Evolutionary conservation across 2,888 invertebrate species (phyloP), one percentile per base, ranked within the genome.

Genomic region (Prenolepis imparis): DNA sequence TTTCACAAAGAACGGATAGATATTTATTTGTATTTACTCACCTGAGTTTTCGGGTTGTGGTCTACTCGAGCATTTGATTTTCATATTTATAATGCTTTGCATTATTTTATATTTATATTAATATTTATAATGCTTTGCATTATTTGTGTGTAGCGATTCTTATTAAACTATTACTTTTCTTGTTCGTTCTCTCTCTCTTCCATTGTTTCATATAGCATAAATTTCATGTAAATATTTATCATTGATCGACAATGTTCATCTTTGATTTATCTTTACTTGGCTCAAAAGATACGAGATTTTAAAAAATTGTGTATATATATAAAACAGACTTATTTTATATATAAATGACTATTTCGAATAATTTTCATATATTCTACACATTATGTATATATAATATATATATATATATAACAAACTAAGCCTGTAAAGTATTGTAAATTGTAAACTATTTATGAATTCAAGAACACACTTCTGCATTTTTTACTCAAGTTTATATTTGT

Each of bases 21-120:
- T 91, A 92, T 87, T 91, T 91, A 92, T 92, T 92, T 93, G 89
- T 93, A 91, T 92, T 94, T 94, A 94, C 94, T 94, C 94, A 94
- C 94, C 94, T 94, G 93, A 92, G 12, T n/a, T 87, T 87, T 92
- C 90, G 90, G 90, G 92, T 92, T 93, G 93, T 92, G 91, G 93
- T 92, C 90, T 93, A 93, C 93, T 93, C 93, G 93, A 93, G 90
- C 93, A 90, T 93, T 93, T 92, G 90, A 89, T 67, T 82, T 86
- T 85, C 70, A 12, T 59, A 84, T 83, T 87, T 87, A 84, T 21
- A 41, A 12, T 44, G 28, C 41, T 78, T 78, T 41, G 78, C 70
- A 59, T 41, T 70, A 32, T 41, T 70, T 72, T n/a, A n/a, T n/a
- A n/a, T n/a, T n/a, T n/a, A n/a, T n/a, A n/a, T 87, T 85, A 89